These are phyloP conservation scores for Phanerotoma sp. DNA, from an alignment of 2,888 invertebrate species.

Conservation along the genomic window DNA sequence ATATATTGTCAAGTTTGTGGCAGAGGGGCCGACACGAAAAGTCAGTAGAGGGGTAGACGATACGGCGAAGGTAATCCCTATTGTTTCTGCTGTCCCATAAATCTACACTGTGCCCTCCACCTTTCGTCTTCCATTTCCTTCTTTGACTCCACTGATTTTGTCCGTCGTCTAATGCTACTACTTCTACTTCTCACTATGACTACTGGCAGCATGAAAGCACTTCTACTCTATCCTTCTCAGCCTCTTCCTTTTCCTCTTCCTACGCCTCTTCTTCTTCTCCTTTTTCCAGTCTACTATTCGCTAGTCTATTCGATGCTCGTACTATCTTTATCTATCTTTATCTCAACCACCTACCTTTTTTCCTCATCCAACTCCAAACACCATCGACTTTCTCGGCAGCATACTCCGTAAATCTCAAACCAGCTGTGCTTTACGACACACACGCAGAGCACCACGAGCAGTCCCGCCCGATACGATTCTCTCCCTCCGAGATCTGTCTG, in stretches of 20 bases:
- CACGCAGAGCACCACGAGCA: slow-evolving; percentile 13
- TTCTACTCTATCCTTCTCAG: neutral
- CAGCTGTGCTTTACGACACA: slow-evolving; percentile 47
- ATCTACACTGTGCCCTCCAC: slow-evolving; percentile 42
- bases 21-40: slow-evolving; percentile 17
- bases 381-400: slow-evolving; percentile 38
- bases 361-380: slow-evolving; percentile 21
- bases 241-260: slow-evolving; percentile 9
- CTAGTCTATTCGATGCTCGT: neutral
- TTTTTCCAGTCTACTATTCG: slow-evolving; percentile 10
- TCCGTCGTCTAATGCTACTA: slow-evolving; percentile 5
- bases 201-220: neutral
- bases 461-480: slow-evolving; percentile 7
- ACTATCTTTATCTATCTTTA: neutral
- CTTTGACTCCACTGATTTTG: neutral
- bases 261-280: slow-evolving; percentile 17
- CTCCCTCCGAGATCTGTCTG: slow-evolving; percentile 12
- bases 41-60: slow-evolving; percentile 15
- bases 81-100: slow-evolving; percentile 50
- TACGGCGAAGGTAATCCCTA: slow-evolving; percentile 43
- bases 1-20: slow-evolving; percentile 35
- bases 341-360: slow-evolving; percentile 4
- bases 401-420: slow-evolving; percentile 46
- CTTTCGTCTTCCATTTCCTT: slow-evolving; percentile 20
- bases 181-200: neutral